These are phyloP conservation scores for Drosophila baimaii DNA, from an alignment of 1,140 invertebrate species.

Conservation along the genomic window DNA sequence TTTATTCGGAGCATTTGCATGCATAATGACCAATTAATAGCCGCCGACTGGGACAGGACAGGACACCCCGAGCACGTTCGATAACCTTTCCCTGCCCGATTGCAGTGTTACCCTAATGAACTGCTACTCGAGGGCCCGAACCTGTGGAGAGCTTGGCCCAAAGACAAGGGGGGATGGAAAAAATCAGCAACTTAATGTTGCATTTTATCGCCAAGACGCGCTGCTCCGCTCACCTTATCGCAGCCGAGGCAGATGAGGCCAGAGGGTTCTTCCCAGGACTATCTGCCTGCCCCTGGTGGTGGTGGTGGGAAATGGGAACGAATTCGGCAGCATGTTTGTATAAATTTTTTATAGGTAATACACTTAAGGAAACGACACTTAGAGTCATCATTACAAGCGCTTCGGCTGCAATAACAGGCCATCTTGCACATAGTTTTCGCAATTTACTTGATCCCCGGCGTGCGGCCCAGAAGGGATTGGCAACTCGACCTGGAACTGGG, in stretches of 20 bases:
- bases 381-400: slow-evolving; percentile 84
- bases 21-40: slow-evolving; percentile 43
- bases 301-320: slow-evolving; percentile 53
- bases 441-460: slow-evolving; percentile 82
- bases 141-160: neutral
- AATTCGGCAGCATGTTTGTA: slow-evolving; percentile 82
- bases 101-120: slow-evolving; percentile 72
- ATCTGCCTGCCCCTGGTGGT: neutral
- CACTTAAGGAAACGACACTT: slow-evolving; percentile 84
- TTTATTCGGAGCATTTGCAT: slow-evolving; percentile 33
- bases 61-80: slow-evolving; percentile 30
- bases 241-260: slow-evolving; percentile 42
- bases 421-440: slow-evolving; percentile 84
- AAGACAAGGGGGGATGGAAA: slow-evolving; percentile 23
- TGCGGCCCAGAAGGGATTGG: slow-evolving; percentile 24
- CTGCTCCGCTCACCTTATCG: slow-evolving; percentile 48
- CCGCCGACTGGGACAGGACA: slow-evolving; percentile 3
- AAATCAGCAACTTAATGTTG: slow-evolving; percentile 83
- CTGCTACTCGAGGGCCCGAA: slow-evolving; percentile 48
- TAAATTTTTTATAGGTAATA: slow-evolving; percentile 85
- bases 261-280: slow-evolving; percentile 8
- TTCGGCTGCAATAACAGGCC: slow-evolving; percentile 84
- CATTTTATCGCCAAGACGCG: slow-evolving; percentile 77
- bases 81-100: slow-evolving; percentile 37
- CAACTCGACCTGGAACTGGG: neutral